Conservation (phyloP, 1,140 invertebrate species). For the Leptopilina boulardi region DNA sequence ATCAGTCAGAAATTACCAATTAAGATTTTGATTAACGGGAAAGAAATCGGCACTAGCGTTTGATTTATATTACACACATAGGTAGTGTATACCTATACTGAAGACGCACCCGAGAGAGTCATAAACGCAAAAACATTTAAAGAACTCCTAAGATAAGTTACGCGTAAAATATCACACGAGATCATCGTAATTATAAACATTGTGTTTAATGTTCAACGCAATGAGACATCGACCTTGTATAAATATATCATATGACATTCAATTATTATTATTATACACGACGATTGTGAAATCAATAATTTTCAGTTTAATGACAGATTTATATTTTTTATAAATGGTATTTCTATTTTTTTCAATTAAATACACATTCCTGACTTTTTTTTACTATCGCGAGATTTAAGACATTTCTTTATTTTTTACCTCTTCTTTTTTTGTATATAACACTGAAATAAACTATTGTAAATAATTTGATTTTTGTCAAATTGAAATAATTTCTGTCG, state of each 20-base stretch:
- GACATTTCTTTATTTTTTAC: neutral
- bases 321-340: neutral
- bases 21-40: conserved; percentile 6
- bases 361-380: neutral
- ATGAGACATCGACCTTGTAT: conserved; percentile 10
- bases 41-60: neutral
- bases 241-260: neutral
- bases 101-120: too few species aligned
- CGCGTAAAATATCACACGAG: neutral
- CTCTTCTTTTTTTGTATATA: neutral
- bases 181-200: conserved; percentile 26
- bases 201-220: neutral
- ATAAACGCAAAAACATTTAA: neutral
- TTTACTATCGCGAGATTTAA: neutral
- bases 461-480: too few species aligned
- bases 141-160: neutral
- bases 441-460: too few species aligned
- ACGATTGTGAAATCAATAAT: conserved; percentile 6
- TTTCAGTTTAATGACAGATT: conserved; percentile 18
- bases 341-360: conserved; percentile 23
- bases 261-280: conserved; percentile 9
- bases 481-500: too few species aligned
- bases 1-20: conserved; percentile 5
- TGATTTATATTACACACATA: neutral
- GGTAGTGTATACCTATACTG: neutral